Percentiles rank a stretch among this genome's conserved stretches.
Evolutionary conservation across 2,113 vertebrate species (phyloP).

Genomic region (Collichthys lucidus): DNA sequence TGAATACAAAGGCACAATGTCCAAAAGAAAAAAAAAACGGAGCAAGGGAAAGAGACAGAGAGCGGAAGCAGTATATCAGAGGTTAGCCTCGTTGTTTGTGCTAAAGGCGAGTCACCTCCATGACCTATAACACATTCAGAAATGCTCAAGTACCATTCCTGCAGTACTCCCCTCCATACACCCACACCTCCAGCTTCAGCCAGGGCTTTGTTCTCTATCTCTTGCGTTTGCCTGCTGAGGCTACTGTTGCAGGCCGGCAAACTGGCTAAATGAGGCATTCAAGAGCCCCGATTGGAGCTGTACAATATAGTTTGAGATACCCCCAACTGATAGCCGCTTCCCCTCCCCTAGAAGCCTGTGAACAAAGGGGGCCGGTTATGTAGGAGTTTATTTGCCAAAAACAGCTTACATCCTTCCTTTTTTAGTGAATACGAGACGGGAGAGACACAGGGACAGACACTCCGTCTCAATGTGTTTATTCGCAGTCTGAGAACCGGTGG

Average conservation of each 20-base stretch:
- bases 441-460: constrained; percentile 82
- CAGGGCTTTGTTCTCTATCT: constrained; percentile 75
- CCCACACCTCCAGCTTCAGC: constrained; percentile 50
- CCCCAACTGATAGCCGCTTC: constrained; percentile 80
- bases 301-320: constrained; percentile 85
- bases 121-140: constrained; percentile 90
- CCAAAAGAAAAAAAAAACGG: constrained; percentile 56
- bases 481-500: constrained; percentile 72
- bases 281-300: constrained; percentile 66
- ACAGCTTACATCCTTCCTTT: constrained; percentile 86
- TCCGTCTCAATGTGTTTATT: constrained; percentile 82
- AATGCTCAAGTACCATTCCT: constrained; percentile 77
- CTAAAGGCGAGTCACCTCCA: constrained; percentile 82
- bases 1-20: constrained; percentile 76
- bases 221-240: constrained; percentile 47
- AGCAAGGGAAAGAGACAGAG: constrained; percentile 55
- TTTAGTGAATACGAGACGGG: constrained; percentile 74
- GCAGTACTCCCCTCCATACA: constrained; percentile 45
- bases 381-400: constrained; percentile 82
- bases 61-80: constrained; percentile 86
- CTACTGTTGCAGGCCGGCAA: constrained; percentile 58
- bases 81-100: constrained; percentile 84
- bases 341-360: constrained; percentile 68
- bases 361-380: constrained; percentile 82
- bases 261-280: constrained; percentile 78